These are phyloP conservation scores for Himalopsyche phryganea DNA, from an alignment of 1,140 invertebrate genomes.

Conservation along the genomic window DNA sequence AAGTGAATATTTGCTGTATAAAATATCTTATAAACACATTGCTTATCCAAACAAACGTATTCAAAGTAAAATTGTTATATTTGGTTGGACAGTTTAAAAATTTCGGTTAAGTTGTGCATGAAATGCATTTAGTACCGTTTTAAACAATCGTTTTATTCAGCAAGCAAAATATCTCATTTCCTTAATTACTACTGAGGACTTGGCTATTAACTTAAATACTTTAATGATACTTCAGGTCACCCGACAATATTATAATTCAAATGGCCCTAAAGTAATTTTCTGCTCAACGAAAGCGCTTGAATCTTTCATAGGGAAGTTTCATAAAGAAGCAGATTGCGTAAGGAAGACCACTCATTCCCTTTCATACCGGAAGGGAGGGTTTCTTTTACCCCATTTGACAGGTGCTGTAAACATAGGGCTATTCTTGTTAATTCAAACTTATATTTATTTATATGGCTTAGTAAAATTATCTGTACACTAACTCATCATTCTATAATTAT, in stretches of 20 bases:
- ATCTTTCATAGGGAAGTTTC: slow-evolving; percentile 18
- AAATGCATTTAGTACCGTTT: too few relatives aligned
- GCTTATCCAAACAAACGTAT: too few relatives aligned
- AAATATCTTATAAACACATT: too few relatives aligned
- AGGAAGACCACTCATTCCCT: background rate
- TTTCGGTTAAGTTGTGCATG: too few relatives aligned
- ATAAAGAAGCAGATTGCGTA: slow-evolving; percentile 11
- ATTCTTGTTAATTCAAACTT: too few relatives aligned
- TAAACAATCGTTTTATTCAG: background rate
- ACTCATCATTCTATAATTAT: too few relatives aligned
- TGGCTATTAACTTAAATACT: slow-evolving; percentile 18
- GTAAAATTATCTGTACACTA: too few relatives aligned
- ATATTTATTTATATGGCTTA: too few relatives aligned
- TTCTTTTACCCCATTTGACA: background rate
- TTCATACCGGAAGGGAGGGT: background rate
- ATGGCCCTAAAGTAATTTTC: slow-evolving; percentile 18
- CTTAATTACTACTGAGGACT: slow-evolving; percentile 13
- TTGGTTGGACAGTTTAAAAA: too few relatives aligned
- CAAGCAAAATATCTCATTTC: slow-evolving; percentile 1
- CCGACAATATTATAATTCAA: slow-evolving; percentile 15
- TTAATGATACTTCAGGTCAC: slow-evolving; percentile 12
- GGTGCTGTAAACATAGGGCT: too few relatives aligned
- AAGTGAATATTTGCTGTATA: too few relatives aligned
- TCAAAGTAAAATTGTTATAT: too few relatives aligned
- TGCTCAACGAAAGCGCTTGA: slow-evolving; percentile 11